Conservation (phyloP, 2,797 vertebrate species). For the Merluccius polli region DNA sequence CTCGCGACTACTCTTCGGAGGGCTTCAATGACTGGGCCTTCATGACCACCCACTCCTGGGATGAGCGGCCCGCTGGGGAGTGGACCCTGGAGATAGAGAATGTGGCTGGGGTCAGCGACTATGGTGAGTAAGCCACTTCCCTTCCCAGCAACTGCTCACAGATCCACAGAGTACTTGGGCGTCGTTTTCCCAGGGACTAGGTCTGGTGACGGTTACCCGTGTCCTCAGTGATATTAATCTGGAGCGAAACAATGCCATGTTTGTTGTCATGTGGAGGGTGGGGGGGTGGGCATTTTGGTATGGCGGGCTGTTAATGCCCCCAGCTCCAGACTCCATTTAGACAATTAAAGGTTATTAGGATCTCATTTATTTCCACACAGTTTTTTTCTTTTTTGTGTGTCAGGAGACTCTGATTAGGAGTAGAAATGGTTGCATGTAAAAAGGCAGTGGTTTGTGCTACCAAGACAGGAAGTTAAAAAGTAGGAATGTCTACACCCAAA, state of each 20-base stretch:
- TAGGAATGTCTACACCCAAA: constrained; percentile 27
- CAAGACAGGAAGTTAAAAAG: constrained; percentile 35
- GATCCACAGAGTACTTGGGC: no score
- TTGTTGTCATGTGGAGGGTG: background rate
- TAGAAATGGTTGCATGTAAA: background rate
- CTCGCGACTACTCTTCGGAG: constrained; percentile 92
- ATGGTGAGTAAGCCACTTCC: constrained; percentile 61
- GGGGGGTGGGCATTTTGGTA: no score
- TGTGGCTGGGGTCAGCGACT: constrained; percentile 70
- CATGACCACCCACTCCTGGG: constrained; percentile 98
- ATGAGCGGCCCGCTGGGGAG: constrained; percentile 84
- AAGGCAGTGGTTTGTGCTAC: constrained; percentile 19
- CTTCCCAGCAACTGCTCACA: no score
- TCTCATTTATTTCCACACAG: background rate
- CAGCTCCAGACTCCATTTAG: background rate
- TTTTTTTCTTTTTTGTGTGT: background rate
- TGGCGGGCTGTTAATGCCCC: background rate
- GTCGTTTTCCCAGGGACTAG: no score
- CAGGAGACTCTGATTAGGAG: background rate
- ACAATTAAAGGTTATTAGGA: background rate
- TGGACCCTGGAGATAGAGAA: constrained; percentile 97
- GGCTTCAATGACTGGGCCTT: constrained; percentile 99
- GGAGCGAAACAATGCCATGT: background rate
- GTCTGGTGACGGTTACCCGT: background rate
- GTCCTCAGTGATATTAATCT: no score